Evolutionary conservation across 2,888 invertebrate species (phyloP).

Genomic region (Lamproptera curius): DNA sequence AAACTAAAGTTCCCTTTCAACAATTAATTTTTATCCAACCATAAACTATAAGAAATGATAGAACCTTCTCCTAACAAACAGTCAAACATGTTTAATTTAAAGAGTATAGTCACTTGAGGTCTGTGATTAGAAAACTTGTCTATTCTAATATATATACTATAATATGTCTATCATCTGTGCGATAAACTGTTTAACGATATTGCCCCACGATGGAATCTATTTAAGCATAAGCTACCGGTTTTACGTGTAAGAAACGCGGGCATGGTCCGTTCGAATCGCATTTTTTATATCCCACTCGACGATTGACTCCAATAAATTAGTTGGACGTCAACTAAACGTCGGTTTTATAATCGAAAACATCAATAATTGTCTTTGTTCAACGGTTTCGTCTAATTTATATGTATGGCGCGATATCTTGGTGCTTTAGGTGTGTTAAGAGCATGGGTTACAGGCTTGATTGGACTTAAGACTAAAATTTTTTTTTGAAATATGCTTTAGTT

Average conservation of each 20-base stretch:
- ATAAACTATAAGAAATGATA: too few species aligned
- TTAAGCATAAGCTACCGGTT: slow-evolving; percentile 58
- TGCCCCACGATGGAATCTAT: slow-evolving; percentile 20
- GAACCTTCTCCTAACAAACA: too few species aligned
- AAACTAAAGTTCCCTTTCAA: too few species aligned
- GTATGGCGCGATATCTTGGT: not conserved
- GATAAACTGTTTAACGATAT: not conserved
- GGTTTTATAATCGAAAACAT: slow-evolving; percentile 33
- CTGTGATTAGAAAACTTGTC: too few species aligned
- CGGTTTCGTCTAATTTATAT: slow-evolving; percentile 13
- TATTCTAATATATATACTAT: too few species aligned
- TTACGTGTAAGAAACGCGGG: slow-evolving; percentile 53
- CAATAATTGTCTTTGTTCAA: slow-evolving; percentile 22
- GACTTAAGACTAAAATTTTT: too few species aligned
- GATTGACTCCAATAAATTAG: slow-evolving; percentile 46
- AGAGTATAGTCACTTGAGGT: too few species aligned
- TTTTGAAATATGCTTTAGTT: too few species aligned
- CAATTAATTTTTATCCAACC: too few species aligned
- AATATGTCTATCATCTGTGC: not conserved
- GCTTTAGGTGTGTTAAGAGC: too few species aligned
- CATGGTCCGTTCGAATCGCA: slow-evolving; percentile 51
- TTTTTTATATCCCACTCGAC: slow-evolving; percentile 43
- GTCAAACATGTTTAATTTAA: too few species aligned
- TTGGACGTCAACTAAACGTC: slow-evolving; percentile 43
- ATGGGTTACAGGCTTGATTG: too few species aligned